Percentiles rank a stretch among this genome's conserved stretches.
Conservation (phyloP, 2,797 vertebrate species). For the Danio kyathit region DNA sequence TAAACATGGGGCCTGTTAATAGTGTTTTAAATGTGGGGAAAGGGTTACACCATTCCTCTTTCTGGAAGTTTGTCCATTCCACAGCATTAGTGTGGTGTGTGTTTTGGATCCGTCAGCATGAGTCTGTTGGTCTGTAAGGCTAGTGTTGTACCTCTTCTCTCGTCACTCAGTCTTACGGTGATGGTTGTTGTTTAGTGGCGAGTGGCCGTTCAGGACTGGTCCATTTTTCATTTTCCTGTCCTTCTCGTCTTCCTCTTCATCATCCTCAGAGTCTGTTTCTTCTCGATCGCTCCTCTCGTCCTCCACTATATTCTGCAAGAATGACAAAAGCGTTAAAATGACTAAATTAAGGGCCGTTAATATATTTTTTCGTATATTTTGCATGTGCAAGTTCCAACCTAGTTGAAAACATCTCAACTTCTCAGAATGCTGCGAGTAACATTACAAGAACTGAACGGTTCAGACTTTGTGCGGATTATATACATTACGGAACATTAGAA, state of each 20-base stretch:
- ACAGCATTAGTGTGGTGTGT: neutral
- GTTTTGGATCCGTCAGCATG: constrained; percentile 25
- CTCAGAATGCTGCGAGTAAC: no score
- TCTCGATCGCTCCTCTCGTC: constrained; percentile 93
- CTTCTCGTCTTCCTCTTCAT: constrained; percentile 66
- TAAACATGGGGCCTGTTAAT: constrained; percentile 7
- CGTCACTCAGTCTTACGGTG: constrained; percentile 83
- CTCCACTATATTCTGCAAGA: constrained; percentile 82
- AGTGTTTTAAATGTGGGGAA: constrained; percentile 26
- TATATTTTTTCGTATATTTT: no score
- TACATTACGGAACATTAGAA: no score
- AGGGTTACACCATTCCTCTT: neutral
- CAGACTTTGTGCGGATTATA: no score
- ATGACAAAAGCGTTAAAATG: no score
- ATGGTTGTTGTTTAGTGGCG: constrained; percentile 87
- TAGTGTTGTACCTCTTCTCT: constrained; percentile 32
- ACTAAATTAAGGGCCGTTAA: no score
- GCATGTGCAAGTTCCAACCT: no score
- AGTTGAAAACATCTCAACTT: no score
- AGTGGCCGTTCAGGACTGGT: constrained; percentile 86
- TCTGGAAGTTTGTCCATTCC: neutral
- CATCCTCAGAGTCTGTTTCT: constrained; percentile 78
- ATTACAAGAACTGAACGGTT: no score
- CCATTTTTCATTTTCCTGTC: constrained; percentile 78
- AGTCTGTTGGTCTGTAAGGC: constrained; percentile 37